A percentile compares a stretch with the other conserved stretches of the same genome.
Conservation (phyloP, 2,113 vertebrate species). For the Pachypanchax playfairii region DNA sequence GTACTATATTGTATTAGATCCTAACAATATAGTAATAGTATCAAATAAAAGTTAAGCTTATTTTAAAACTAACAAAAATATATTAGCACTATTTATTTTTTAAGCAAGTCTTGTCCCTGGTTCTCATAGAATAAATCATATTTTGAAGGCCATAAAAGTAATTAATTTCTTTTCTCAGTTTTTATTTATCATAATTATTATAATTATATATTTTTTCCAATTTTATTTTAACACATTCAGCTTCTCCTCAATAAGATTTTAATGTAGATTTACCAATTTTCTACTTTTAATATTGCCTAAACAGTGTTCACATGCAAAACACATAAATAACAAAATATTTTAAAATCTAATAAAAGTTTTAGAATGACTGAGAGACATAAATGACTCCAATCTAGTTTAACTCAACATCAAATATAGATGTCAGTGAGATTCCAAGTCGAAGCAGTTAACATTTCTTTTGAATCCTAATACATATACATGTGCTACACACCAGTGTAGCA, state of each 20-base stretch:
- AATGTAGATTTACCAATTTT: constrained; percentile 33
- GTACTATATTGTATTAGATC: constrained; percentile 53
- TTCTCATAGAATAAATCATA: too few species aligned
- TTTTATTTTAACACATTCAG: constrained; percentile 18
- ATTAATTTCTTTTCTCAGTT: constrained; percentile 50
- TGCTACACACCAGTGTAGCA: constrained; percentile 23
- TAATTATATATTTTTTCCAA: constrained; percentile 16
- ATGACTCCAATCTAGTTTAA: constrained; percentile 13
- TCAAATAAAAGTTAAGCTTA: constrained; percentile 59
- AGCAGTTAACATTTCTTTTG: constrained; percentile 51
- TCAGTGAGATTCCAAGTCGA: constrained; percentile 17
- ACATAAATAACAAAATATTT: constrained; percentile 20
- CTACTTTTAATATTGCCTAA: constrained; percentile 8
- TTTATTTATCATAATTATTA: constrained; percentile 29
- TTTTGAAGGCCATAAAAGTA: too few species aligned
- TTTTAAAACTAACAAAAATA: too few species aligned
- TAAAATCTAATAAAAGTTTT: too few species aligned
- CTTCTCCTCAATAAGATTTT: constrained; percentile 45
- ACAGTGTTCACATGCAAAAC: constrained; percentile 1
- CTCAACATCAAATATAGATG: constrained; percentile 15
- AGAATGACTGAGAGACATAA: constrained; percentile 13
- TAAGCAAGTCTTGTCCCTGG: too few species aligned
- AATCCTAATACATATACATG: constrained; percentile 34
- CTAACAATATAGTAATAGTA: constrained; percentile 33
- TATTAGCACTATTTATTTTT: too few species aligned